phyloP scores from a whole-genome alignment of 1,140 invertebrate genomes.

The Drosophila pruinosa region DNA sequence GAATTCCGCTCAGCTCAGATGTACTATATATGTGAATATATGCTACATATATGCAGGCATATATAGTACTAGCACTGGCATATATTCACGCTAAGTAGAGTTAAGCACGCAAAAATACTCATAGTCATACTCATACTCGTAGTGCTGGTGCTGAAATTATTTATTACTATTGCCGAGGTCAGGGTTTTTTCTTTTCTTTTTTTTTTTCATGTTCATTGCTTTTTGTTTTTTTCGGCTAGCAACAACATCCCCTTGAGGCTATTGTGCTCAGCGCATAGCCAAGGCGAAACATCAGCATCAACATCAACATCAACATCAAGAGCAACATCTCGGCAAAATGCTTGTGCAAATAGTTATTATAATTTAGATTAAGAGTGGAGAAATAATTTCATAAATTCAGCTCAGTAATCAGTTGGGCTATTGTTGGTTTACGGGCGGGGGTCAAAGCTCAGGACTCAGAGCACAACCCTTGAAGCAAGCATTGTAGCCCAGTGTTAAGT shows the following conservation, averaged over 20 bases:
- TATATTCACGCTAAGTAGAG: slow-evolving; percentile 12
- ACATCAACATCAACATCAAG: too few species aligned
- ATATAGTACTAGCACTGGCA: neutral
- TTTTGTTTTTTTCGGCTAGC: neutral
- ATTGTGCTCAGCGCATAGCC: too few species aligned
- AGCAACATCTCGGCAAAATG: neutral
- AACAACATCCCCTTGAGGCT: neutral
- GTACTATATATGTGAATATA: neutral
- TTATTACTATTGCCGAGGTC: slow-evolving; percentile 40
- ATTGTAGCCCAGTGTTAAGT: slow-evolving; percentile 26
- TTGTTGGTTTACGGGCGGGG: neutral
- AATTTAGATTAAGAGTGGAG: neutral
- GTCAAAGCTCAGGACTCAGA: neutral
- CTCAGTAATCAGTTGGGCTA: neutral
- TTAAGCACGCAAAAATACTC: slow-evolving; percentile 23
- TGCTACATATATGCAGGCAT: neutral
- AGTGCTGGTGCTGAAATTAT: slow-evolving; percentile 17
- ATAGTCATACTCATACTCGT: neutral
- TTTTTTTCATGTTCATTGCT: neutral
- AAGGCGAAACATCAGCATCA: too few species aligned
- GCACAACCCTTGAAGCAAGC: neutral
- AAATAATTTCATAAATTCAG: neutral
- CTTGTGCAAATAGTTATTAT: neutral
- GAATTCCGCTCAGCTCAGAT: slow-evolving; percentile 23
- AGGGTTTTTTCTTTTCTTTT: neutral